Evolutionary conservation across 2,797 vertebrate genomes (phyloP).

Genomic region (Dallia pectoralis): DNA sequence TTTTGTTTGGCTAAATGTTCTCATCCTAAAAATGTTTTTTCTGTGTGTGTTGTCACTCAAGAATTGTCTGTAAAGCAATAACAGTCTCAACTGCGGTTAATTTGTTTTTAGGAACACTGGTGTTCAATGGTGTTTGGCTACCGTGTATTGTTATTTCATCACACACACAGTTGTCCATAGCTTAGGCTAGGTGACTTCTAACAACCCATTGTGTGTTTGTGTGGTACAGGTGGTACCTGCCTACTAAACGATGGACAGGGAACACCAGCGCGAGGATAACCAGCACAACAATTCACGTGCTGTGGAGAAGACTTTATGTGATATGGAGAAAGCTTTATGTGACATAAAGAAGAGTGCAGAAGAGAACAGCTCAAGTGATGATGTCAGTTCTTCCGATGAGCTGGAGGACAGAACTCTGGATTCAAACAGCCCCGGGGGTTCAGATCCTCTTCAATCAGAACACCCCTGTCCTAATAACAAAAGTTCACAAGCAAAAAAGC

Average conservation of each 20-base stretch:
- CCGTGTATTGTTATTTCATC: background rate
- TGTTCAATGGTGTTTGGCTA: background rate
- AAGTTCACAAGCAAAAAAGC: constrained; percentile 13
- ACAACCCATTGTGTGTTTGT: constrained; percentile 46
- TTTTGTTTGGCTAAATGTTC: no score
- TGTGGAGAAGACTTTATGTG: constrained; percentile 1
- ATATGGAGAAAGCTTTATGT: constrained; percentile 1
- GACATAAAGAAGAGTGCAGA: background rate
- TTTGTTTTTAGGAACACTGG: background rate
- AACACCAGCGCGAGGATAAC: constrained; percentile 47
- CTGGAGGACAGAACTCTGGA: background rate
- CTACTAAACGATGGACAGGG: constrained; percentile 86
- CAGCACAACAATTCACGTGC: background rate
- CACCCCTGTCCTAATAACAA: background rate
- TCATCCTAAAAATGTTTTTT: background rate
- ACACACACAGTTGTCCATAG: constrained; percentile 2
- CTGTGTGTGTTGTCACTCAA: background rate
- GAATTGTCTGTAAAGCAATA: background rate
- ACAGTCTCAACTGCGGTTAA: background rate
- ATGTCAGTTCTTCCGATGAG: background rate
- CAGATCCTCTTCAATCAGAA: constrained; percentile 19
- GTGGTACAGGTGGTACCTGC: constrained; percentile 74
- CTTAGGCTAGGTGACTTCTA: constrained; percentile 12
- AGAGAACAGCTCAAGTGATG: constrained; percentile 6
- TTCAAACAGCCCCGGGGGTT: constrained; percentile 5